Evolutionary conservation across 2,888 invertebrate genomes (phyloP), one percentile per base, ranked within the genome.

Genomic region (Allygus modestus): DNA sequence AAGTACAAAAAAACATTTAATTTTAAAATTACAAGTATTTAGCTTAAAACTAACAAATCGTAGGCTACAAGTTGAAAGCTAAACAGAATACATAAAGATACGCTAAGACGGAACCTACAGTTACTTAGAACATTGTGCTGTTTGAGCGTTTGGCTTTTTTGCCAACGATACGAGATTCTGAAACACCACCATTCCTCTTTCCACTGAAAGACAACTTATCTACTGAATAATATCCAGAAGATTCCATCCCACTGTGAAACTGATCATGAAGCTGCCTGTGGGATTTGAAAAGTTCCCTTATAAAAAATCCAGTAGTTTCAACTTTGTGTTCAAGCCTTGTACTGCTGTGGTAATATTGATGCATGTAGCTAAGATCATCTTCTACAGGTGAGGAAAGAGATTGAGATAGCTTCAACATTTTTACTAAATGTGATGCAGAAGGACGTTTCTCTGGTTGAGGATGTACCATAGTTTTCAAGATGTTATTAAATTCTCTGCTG

Each of bases 381-480:
- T 58, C 58, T n/a, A n/a, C 51, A 58, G 7, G 20, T 58, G 58
- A 58, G 23, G 58, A 58, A 58, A 23, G 58, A 23, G 58, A 58
- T 23, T 58, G 58, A 23, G 58, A 58, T 2, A 58, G 23, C 23
- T 58, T 58, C 4, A 58, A 20, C 23, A 58, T 58, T 58, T 75
- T 37, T 12, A 95, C 92, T 1, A 98, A 92, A 0, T 94, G 92
- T 5, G 93, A 91, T 0, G 97, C 96, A 0, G 96, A 93, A 0
- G 97, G 98, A 20, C 98, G 92, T 86, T 91, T 90, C 20, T 92
- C 90, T 0, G 97, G 96, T 89, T 96, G 94, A 0, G 95, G 94
- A 90, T 96, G 94, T 79, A 96, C 94, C 97, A 98, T 97, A 88
- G 94, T 94, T 91, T 94, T 94, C 5, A 96, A 90, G 4, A 97